Evolutionary conservation across 2,888 invertebrate genomes (phyloP).

Genomic region (Apoderus coryli): DNA sequence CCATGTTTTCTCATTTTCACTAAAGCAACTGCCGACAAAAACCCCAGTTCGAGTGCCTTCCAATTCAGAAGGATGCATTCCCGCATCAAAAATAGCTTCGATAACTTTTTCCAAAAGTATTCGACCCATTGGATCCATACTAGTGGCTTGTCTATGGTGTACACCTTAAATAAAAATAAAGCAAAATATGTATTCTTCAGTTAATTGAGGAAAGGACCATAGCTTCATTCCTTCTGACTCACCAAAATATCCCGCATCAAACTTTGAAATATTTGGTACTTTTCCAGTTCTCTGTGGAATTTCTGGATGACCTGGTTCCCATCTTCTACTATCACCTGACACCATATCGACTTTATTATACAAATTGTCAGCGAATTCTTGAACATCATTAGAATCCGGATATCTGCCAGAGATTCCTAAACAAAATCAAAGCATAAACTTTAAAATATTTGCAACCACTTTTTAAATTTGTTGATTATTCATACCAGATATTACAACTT

Average conservation of each 20-base stretch:
- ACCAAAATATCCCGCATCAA: slow-evolving; percentile 42
- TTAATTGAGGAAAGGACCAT: neutral
- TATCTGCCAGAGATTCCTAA: slow-evolving; percentile 51
- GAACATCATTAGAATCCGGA: slow-evolving; percentile 62
- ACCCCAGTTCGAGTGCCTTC: slow-evolving; percentile 64
- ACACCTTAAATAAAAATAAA: slow-evolving; percentile 14
- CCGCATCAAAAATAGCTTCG: slow-evolving; percentile 47
- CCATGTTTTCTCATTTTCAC: slow-evolving; percentile 63
- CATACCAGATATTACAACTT: slow-evolving; percentile 41
- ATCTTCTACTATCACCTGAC: slow-evolving; percentile 59
- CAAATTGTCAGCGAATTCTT: slow-evolving; percentile 54
- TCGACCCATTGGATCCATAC: slow-evolving; percentile 42
- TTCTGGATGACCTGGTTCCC: slow-evolving; percentile 50
- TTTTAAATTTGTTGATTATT: too few species aligned
- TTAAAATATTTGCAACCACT: too few species aligned
- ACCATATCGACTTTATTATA: slow-evolving; percentile 72
- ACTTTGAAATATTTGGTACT: slow-evolving; percentile 36
- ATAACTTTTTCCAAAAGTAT: slow-evolving; percentile 43
- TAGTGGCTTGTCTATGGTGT: slow-evolving; percentile 38
- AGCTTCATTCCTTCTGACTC: too few species aligned
- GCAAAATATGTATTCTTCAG: neutral
- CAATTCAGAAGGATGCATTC: slow-evolving; percentile 51
- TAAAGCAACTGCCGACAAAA: slow-evolving; percentile 63
- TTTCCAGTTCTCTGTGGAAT: slow-evolving; percentile 52
- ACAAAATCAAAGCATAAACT: too few species aligned